A percentile compares a stretch with the other conserved stretches of the same genome.
phyloP scores from a whole-genome alignment of 2,797 vertebrate species.

The Phalloptychus januarius region DNA sequence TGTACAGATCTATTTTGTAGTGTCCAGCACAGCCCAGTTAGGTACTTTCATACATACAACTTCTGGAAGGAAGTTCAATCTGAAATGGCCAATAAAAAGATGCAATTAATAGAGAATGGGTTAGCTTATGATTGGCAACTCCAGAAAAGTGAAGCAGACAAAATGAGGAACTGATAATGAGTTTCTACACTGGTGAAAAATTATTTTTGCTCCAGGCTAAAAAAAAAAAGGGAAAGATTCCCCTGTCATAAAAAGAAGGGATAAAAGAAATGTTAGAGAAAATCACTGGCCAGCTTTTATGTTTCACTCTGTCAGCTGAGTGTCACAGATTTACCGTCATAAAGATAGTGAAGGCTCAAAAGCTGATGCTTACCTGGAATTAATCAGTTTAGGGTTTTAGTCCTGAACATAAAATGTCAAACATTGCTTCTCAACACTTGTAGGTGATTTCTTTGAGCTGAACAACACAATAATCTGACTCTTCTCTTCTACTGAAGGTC shows the following conservation, averaged over 20 bases:
- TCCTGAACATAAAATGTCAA: constrained; percentile 86
- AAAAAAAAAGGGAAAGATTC: constrained; percentile 34
- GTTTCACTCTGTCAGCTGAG: constrained; percentile 75
- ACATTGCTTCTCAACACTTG: constrained; percentile 90
- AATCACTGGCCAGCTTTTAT: constrained; percentile 73
- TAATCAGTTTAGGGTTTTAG: constrained; percentile 89
- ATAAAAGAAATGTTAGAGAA: constrained; percentile 70
- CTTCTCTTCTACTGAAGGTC: constrained; percentile 95
- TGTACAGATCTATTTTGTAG: constrained; percentile 31
- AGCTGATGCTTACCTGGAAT: constrained; percentile 85
- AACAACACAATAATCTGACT: constrained; percentile 92
- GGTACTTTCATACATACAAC: constrained; percentile 28
- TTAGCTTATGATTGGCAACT: constrained; percentile 60
- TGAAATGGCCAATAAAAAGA: constrained; percentile 64
- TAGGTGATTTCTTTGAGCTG: constrained; percentile 93
- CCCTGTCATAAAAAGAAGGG: constrained; percentile 66
- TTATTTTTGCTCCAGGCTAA: constrained; percentile 53
- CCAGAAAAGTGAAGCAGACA: constrained; percentile 59
- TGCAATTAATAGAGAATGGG: constrained; percentile 65
- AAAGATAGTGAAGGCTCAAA: constrained; percentile 80
- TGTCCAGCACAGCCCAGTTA: constrained; percentile 16
- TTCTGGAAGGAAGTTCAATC: constrained; percentile 33
- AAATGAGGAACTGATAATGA: constrained; percentile 71
- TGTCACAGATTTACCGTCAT: constrained; percentile 79
- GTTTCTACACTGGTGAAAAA: constrained; percentile 62